Base-by-base conservation (phyloP, 2,797 vertebrate species). In the Gadopsis marmoratus region DNA sequence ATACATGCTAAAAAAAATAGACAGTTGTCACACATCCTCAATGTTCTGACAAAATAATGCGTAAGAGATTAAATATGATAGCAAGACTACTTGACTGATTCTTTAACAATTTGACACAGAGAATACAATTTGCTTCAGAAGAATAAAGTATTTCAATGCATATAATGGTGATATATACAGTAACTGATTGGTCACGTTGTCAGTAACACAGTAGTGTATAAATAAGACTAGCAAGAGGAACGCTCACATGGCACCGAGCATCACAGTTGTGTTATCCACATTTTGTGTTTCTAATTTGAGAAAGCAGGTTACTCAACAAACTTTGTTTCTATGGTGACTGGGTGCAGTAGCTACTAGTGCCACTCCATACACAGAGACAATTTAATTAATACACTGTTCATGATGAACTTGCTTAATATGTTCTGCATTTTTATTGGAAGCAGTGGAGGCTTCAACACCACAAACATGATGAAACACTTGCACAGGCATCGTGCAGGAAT, bases 291-390 rank as follows among this genome's bases (percentile, higher is more conserved):
- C 33, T 65, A 71, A 65, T 47, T 60, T 64, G 3, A 59, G 45
- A 75, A 71, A 64, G n/a, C 19, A 63, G 41, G 33, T 69, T 50
- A 26, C 5, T n/a, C 26, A 21, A 51, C 43, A 53, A 35, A n/a
- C 50, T 41, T n/a, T 17, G 59, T 77, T 77, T 63, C 59, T 31
- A 64, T 64, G 53, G 67, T 29, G 14, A 62, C 31, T 11, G 45
- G 7, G 29, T 45, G 39, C 47, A 61, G 9, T 19, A 10, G 21
- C 37, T 45, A 14, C 56, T 61, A 45, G 56, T 41, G 31, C 56
- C 43, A 56, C 56, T 7, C 6, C 47, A 14, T 17, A 53, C 48
- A 17, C 10, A 51, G 2, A 39, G 2, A n/a, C 4, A 0, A 47
- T 23, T 47, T 14, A 33, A 56, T 55, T 3, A 17, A 66, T 1